Conservation (phyloP, 2,888 invertebrate species). For the Seira musarum region DNA sequence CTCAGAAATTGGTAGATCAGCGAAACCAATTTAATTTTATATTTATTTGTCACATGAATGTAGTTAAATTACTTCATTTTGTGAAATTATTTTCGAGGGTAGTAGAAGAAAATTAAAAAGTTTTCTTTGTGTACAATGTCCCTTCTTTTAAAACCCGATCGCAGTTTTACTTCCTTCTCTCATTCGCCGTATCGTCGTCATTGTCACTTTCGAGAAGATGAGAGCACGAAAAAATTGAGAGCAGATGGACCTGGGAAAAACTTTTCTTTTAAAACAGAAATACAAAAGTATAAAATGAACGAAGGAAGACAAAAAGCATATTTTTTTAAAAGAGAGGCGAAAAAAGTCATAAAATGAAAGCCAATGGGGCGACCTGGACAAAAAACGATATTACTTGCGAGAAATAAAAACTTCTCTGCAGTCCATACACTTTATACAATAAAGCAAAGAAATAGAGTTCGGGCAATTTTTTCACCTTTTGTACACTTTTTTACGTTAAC, state of each 20-base stretch:
- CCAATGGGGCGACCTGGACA: conserved; percentile 40
- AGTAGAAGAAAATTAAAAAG: no score
- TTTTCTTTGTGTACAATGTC: no score
- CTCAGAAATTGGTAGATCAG: not conserved
- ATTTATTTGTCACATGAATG: not conserved
- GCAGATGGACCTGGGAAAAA: no score
- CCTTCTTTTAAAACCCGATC: no score
- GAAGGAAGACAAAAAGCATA: conserved; percentile 10
- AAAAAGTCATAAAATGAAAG: conserved; percentile 33
- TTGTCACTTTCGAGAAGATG: not conserved
- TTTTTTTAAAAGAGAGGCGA: conserved; percentile 17
- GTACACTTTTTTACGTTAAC: not conserved
- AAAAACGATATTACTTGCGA: conserved; percentile 4
- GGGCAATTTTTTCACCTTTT: not conserved
- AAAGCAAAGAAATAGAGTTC: not conserved
- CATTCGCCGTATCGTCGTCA: not conserved
- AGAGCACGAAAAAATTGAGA: not conserved
- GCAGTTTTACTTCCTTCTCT: no score
- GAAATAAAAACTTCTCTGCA: conserved; percentile 5
- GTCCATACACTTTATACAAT: not conserved
- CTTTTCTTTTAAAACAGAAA: not conserved
- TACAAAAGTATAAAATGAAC: conserved; percentile 41
- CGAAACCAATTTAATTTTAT: conserved; percentile 8
- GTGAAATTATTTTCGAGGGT: no score
- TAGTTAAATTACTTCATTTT: no score